Evolutionary conservation across 2,888 invertebrate species (phyloP), one percentile per base, ranked within the genome.

Genomic region (Lasioglossum villosulum): DNA sequence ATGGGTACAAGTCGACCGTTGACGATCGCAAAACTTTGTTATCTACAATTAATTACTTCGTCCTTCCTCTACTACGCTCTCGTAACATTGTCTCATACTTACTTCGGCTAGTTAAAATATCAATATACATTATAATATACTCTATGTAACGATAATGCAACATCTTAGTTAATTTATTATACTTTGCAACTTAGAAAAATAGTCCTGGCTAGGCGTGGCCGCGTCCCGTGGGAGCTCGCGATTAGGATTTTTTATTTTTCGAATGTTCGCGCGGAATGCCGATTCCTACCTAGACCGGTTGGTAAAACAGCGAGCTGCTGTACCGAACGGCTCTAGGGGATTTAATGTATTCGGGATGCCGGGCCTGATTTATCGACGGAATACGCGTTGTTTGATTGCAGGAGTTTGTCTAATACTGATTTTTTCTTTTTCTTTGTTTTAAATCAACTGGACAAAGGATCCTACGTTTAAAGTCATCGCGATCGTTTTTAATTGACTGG

Each of bases 151-250:
- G 94, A 94, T 93, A 95, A 95, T 95, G 93, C 94, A 95, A 95
- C 95, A 92, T 94, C 89, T 73, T 73, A 52, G 91, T 94, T 93
- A 95, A 94, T 95, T 94, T 93, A 93, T 95, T 93, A 94, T 93
- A 93, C 92, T 94, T 94, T 93, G 95, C 94, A 95, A 95, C 93
- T 95, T 94, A 95, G 94, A 95, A 95, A 94, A 95, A 95, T 95
- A 95, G 91, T 94, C 93, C 90, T 93, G 92, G 92, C 90, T 92
- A 91, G 90, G 90, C 92, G 92, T 91, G 91, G 92, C 93, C 93
- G 93, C 89, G 92, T 91, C 93, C 76, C 87, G 89, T 89, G 83
- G 42, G 70, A 82, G 59, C 56, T 92, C 92, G 90, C 90, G 80
- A 90, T 84, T 66, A 37, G 14, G n/a, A n/a, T 42, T 14, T 14